Conservation (phyloP, 2,113 vertebrate genomes). For the Ciconia maguari region DNA sequence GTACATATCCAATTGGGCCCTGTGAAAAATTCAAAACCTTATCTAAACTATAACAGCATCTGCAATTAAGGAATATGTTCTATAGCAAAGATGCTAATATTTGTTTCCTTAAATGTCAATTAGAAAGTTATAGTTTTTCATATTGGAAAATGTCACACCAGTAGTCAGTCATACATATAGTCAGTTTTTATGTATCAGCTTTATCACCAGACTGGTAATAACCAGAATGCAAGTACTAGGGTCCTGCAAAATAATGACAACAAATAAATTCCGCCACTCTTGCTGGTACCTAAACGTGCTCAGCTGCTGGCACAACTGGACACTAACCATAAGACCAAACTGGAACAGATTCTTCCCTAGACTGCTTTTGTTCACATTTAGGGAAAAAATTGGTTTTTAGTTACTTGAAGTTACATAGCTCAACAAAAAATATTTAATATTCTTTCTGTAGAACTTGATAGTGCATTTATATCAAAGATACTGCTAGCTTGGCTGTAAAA, state of each 20-base stretch:
- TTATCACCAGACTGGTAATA: neutral
- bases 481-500: neutral
- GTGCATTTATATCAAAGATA: neutral
- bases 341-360: neutral
- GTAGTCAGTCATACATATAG: neutral
- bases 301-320: neutral
- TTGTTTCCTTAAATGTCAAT: neutral
- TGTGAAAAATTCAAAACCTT: neutral
- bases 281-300: neutral
- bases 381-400: neutral
- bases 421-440: neutral
- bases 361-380: neutral
- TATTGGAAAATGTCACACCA: neutral
- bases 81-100: neutral
- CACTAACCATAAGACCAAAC: neutral
- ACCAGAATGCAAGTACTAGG: neutral
- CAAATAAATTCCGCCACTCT: neutral
- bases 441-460: neutral
- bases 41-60: neutral
- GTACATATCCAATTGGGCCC: neutral
- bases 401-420: neutral
- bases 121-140: neutral
- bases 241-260: neutral
- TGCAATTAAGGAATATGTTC: neutral
- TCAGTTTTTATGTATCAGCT: neutral